Conservation (phyloP, 1,140 invertebrate genomes). For the Atta colombica region DNA sequence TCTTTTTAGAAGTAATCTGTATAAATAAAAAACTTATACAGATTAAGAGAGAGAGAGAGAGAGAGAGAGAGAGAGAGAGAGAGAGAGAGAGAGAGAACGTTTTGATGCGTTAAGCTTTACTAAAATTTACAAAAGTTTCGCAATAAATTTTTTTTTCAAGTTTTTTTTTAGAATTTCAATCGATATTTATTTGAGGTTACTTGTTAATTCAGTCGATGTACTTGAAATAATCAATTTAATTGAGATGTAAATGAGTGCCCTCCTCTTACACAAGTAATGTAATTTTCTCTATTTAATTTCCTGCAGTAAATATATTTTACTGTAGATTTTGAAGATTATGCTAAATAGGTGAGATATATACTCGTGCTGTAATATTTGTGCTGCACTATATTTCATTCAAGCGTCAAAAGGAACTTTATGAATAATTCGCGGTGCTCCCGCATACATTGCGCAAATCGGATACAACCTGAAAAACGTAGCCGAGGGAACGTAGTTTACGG, state of each 20-base stretch:
- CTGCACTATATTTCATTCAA: constrained; percentile 44
- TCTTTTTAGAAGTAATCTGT: neutral
- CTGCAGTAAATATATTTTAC: neutral
- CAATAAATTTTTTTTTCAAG: constrained; percentile 2
- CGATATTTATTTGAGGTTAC: neutral
- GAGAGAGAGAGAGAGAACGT: neutral
- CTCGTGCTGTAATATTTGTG: constrained; percentile 16
- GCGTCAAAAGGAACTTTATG: constrained; percentile 56
- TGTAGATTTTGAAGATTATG: constrained; percentile 33
- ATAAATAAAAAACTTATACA: neutral
- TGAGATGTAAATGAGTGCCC: constrained; percentile 17
- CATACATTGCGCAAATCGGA: constrained; percentile 43
- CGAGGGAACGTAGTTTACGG: neutral
- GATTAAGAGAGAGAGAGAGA: neutral
- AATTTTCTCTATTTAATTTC: constrained; percentile 51
- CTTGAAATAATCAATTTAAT: neutral
- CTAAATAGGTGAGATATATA: constrained; percentile 32
- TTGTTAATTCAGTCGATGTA: neutral
- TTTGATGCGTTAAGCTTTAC: neutral
- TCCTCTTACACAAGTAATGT: neutral
- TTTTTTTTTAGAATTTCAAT: neutral
- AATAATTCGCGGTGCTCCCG: constrained; percentile 49
- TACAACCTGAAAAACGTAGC: constrained; percentile 42
- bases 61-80: neutral
- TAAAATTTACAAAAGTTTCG: neutral